phyloP scores from a whole-genome alignment of 2,888 invertebrate genomes.

The Pachydiplax longipennis region DNA sequence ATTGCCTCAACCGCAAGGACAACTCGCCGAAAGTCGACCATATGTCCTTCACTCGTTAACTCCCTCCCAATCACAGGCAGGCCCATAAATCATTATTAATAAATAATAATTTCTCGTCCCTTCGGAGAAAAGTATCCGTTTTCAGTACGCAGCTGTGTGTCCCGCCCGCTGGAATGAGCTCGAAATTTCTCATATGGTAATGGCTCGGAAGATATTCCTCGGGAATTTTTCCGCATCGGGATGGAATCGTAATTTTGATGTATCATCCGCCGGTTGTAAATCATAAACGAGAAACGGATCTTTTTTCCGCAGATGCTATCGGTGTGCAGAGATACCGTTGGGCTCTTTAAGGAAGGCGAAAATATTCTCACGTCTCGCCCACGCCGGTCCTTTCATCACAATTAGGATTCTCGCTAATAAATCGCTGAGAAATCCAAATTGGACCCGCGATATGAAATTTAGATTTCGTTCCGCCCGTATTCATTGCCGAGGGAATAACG shows the following conservation, averaged over 20 bases:
- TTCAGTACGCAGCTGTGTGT: not conserved
- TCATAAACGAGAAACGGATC: constrained; percentile 7
- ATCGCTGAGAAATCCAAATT: not conserved
- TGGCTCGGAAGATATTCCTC: not conserved
- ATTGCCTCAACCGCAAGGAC: not conserved
- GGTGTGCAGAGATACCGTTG: not conserved
- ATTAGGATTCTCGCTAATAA: constrained; percentile 14
- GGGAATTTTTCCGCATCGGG: not conserved
- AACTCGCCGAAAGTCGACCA: not conserved
- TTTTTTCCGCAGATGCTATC: not conserved
- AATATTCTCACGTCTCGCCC: constrained; percentile 40
- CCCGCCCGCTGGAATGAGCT: not conserved
- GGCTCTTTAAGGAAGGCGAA: constrained; percentile 18
- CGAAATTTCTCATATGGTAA: not conserved
- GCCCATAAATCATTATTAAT: constrained; percentile 30
- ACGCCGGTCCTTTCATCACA: constrained; percentile 11
- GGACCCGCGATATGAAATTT: not conserved
- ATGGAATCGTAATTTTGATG: constrained; percentile 1
- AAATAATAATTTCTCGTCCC: constrained; percentile 28
- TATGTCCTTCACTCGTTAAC: not conserved
- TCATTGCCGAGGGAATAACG: not conserved
- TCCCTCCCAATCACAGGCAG: not conserved
- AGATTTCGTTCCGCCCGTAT: not conserved
- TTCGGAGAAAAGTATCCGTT: constrained; percentile 4
- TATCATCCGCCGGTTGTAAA: not conserved